Evolutionary conservation across 2,888 invertebrate species (phyloP).

Genomic region (Ormyrus rosae): DNA sequence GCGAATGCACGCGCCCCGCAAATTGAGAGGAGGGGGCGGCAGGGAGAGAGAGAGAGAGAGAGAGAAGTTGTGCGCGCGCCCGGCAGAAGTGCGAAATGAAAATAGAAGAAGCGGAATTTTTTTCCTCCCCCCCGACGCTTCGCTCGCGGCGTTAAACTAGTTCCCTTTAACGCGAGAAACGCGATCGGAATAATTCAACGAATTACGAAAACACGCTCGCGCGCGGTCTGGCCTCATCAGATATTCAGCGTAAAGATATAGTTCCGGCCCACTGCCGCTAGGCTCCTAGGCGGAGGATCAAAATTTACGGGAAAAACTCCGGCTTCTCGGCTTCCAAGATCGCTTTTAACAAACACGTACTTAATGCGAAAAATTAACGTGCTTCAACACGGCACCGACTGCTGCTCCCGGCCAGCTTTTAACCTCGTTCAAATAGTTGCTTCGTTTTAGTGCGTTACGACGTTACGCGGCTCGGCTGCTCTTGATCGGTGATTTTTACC

Average conservation of each 20-base stretch:
- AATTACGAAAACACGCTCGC: conserved; percentile 74
- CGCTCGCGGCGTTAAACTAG: conserved; percentile 56
- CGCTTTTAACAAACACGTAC: conserved; percentile 25
- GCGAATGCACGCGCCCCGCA: conserved; percentile 18
- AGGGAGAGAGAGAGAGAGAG: not conserved
- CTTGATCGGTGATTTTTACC: not conserved
- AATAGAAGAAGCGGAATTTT: conserved; percentile 26
- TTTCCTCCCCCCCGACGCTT: conserved; percentile 3
- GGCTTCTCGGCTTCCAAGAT: conserved; percentile 13
- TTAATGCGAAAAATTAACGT: conserved; percentile 20
- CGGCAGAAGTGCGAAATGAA: conserved; percentile 20
- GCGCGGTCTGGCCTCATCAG: conserved; percentile 74
- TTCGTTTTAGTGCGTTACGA: too few species aligned
- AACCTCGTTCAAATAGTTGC: too few species aligned
- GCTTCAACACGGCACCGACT: conserved; percentile 4
- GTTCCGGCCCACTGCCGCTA: conserved; percentile 59
- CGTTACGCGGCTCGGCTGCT: too few species aligned
- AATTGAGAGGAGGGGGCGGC: conserved; percentile 5
- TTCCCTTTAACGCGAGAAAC: conserved; percentile 61
- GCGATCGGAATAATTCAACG: conserved; percentile 74
- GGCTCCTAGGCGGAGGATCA: conserved; percentile 17
- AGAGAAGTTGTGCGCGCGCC: conserved; percentile 17
- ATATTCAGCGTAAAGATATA: conserved; percentile 70
- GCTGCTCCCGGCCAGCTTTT: not conserved
- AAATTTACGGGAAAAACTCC: conserved; percentile 48